phyloP scores from a whole-genome alignment of 2,797 vertebrate species.

The Myotis myotis region DNA sequence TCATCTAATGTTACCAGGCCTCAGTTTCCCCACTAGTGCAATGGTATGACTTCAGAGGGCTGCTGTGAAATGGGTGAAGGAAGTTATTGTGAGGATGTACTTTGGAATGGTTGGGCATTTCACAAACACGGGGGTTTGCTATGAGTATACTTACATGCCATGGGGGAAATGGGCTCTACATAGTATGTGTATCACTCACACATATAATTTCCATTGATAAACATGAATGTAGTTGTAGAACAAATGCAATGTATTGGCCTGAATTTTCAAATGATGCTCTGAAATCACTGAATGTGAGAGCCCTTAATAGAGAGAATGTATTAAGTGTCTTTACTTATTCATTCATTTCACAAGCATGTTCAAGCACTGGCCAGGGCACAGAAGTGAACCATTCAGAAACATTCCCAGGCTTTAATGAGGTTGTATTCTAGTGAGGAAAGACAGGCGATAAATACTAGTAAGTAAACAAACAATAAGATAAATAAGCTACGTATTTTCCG shows the following conservation, averaged over 20 bases:
- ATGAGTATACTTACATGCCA: too few species aligned
- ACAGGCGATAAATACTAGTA: background rate
- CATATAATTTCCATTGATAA: background rate
- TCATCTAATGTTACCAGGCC: background rate
- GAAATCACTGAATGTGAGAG: background rate
- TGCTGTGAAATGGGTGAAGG: background rate
- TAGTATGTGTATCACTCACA: too few species aligned
- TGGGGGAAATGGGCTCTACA: background rate
- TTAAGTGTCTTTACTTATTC: background rate
- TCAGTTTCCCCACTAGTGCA: background rate
- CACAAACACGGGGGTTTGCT: background rate
- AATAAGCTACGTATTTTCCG: background rate
- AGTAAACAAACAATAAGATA: background rate
- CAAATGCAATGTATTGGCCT: background rate
- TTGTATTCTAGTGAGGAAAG: background rate
- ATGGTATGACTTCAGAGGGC: background rate
- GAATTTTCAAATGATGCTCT: background rate
- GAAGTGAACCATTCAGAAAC: background rate
- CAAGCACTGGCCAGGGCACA: background rate
- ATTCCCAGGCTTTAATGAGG: background rate
- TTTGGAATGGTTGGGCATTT: background rate
- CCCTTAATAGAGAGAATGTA: background rate
- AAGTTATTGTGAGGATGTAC: background rate
- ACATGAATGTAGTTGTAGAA: background rate
- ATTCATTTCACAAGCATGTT: background rate